Base-by-base conservation (phyloP, 2,888 invertebrate genomes). In the Tetragonisca angustula region DNA sequence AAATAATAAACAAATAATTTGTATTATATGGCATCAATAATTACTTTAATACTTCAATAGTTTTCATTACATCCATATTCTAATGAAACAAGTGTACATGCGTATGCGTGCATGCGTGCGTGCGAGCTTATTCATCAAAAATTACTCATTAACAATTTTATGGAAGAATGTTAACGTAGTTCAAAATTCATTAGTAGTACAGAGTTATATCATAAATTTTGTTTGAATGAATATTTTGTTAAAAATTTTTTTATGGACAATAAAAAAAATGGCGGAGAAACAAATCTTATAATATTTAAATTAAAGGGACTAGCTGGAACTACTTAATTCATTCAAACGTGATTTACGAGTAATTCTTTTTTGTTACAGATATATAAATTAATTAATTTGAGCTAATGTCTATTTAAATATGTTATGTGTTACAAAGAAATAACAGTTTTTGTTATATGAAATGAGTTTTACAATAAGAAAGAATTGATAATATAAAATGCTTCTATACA, bases 401-500 rank as follows among this genome's bases (percentile, higher is more conserved):
- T 69, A 69, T 27, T 24, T 52, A 64, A 70, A 52, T 27, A 79
- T 68, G 2, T 73, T 81, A 62, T 27, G 15, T 50, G 5, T 54
- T 50, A n/a, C 5, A n/a, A 61, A 52, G 15, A n/a, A 32, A 64
- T 56, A 69, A 61, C 43, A 70, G n/a, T 3, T 49, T 19, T 70
- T 54, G 49, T 65, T 17, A 73, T 69, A 70, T 69, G 54, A 43
- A 61, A 56, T 49, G 36, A 73, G 27, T 76, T 43, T 77, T 52
- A 73, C 61, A 56, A 84, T 54, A 62, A 56, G 24, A 77, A 77
- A 61, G 13, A 59, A 64, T 75, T 77, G 49, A 75, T 72, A 76
- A 77, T 65, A 82, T 62, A 76, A 74, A 75, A 65, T 82, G 86
- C 86, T 86, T 86, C 52, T 72, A 76, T 74, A 87, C 62, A 74